phyloP scores from a whole-genome alignment of 2,797 vertebrate species.

The Micropoecilia bifurca region DNA sequence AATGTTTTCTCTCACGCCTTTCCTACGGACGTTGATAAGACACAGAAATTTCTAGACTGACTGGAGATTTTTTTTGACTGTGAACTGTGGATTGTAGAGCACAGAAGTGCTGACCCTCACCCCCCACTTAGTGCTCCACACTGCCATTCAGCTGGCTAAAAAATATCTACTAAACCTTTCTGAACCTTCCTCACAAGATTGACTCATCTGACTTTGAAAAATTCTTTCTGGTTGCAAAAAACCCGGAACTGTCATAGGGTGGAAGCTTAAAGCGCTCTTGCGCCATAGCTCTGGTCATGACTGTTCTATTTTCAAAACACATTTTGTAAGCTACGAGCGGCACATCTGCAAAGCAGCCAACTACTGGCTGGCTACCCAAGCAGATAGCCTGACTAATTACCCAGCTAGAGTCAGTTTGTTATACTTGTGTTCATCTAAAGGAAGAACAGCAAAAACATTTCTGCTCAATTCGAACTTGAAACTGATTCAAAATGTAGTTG shows the following conservation, averaged over 20 bases:
- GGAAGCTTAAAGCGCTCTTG: neutral
- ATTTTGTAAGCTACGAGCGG: too few relatives aligned
- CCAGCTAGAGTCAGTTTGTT: neutral
- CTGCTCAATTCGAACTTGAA: neutral
- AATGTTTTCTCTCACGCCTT: neutral
- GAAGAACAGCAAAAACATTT: neutral
- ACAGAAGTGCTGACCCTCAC: neutral
- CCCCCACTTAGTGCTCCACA: neutral
- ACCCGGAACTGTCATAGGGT: neutral
- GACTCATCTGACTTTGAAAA: neutral
- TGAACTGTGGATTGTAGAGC: neutral
- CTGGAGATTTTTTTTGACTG: neutral
- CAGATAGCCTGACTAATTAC: constrained; percentile 2
- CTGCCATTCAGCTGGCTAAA: neutral
- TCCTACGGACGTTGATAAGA: neutral
- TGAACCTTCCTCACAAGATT: neutral
- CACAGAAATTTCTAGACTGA: neutral
- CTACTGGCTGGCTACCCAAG: neutral
- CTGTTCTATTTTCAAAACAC: neutral
- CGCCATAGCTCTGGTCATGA: neutral
- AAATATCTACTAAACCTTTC: neutral
- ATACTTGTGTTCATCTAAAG: neutral
- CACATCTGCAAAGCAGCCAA: too few relatives aligned
- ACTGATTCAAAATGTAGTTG: neutral
- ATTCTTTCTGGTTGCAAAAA: neutral